phyloP scores from a whole-genome alignment of 2,797 vertebrate genomes.

The Semaprochilodus insignis region DNA sequence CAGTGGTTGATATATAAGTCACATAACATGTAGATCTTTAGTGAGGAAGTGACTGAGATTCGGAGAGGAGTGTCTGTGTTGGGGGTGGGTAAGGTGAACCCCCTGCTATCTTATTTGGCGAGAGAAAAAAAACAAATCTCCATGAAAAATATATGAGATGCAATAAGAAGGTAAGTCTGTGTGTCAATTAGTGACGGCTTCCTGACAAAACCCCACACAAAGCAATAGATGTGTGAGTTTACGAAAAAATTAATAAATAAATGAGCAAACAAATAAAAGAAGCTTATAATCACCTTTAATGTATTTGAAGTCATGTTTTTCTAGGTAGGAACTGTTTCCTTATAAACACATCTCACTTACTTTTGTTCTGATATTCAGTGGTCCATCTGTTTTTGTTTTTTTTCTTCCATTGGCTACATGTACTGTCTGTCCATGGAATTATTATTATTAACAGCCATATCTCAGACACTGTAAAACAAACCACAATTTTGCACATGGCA shows the following conservation, averaged over 20 bases:
- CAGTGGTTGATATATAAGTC: slow-evolving; percentile 61
- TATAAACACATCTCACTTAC: neutral
- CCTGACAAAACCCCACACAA: slow-evolving; percentile 27
- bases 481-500: slow-evolving; percentile 36
- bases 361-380: slow-evolving; percentile 19
- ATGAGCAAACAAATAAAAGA: neutral
- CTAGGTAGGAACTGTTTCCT: neutral
- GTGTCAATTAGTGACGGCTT: slow-evolving; percentile 23
- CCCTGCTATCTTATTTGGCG: slow-evolving; percentile 33
- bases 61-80: neutral
- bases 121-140: slow-evolving; percentile 18
- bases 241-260: slow-evolving; percentile 2
- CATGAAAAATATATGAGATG: slow-evolving; percentile 60
- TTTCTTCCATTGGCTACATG: neutral
- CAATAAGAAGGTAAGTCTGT: slow-evolving; percentile 40
- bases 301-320: neutral
- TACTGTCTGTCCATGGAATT: slow-evolving; percentile 14
- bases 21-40: slow-evolving; percentile 73
- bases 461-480: slow-evolving; percentile 32
- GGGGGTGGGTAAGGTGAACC: slow-evolving; percentile 7
- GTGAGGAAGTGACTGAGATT: slow-evolving; percentile 83
- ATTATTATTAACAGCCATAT: slow-evolving; percentile 23
- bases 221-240: slow-evolving; percentile 15
- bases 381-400: slow-evolving; percentile 35
- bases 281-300: neutral